Evolutionary conservation across 2,113 vertebrate genomes (phyloP).

Genomic region (Helogale parvula): DNA sequence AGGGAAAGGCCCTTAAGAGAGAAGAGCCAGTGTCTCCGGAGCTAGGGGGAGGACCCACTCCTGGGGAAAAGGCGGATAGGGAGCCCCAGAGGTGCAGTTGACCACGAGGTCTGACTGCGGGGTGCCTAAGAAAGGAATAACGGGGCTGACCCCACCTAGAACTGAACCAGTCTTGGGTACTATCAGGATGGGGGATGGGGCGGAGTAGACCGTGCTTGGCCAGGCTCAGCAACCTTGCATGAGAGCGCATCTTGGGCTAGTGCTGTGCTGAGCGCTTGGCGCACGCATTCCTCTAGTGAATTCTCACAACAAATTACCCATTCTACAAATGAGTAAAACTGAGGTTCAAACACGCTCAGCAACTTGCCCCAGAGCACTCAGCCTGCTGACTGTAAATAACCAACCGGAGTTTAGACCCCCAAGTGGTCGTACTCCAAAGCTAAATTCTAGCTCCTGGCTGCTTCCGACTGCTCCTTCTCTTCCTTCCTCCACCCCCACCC

Average conservation of each 20-base stretch:
- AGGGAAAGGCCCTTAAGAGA: background rate
- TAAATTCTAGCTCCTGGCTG: background rate
- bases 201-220: background rate
- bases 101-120: too few species aligned
- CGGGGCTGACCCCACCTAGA: background rate
- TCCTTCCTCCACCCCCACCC: background rate
- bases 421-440: background rate
- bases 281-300: background rate
- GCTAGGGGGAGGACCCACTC: accelerated
- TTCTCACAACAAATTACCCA: background rate
- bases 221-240: background rate
- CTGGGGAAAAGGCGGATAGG: background rate
- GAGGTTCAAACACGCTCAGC: background rate
- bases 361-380: background rate
- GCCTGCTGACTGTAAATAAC: background rate
- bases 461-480: background rate
- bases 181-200: background rate
- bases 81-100: background rate
- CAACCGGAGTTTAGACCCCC: background rate
- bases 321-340: background rate
- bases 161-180: background rate
- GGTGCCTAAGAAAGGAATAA: background rate
- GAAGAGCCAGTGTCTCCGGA: background rate
- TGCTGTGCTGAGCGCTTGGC: background rate
- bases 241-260: background rate